These are phyloP conservation scores for Leistus spinibarbis DNA, from an alignment of 2,888 invertebrate genomes.

Conservation along the genomic window DNA sequence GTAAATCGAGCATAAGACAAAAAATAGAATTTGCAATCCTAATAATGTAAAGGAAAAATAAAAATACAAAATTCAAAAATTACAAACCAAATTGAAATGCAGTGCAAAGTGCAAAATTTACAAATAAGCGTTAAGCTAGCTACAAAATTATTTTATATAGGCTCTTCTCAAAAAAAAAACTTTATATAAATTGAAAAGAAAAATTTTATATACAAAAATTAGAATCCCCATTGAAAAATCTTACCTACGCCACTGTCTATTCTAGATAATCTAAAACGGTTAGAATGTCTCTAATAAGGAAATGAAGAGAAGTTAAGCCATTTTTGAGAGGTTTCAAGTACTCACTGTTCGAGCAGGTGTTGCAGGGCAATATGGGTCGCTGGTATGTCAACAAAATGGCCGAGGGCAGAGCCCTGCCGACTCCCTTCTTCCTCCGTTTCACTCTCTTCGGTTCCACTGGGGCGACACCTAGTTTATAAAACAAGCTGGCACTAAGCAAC, in stretches of 20 bases:
- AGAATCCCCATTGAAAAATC: background rate
- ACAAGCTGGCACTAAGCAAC: constrained; percentile 46
- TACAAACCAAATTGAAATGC: background rate
- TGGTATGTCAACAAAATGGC: constrained; percentile 48
- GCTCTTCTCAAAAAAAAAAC: background rate
- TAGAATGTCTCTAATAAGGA: background rate
- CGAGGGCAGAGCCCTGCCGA: constrained; percentile 54
- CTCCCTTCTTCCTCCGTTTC: constrained; percentile 75
- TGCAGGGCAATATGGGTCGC: constrained; percentile 55
- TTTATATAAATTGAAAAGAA: background rate
- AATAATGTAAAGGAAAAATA: background rate
- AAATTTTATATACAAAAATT: too few relatives aligned
- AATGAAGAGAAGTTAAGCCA: background rate
- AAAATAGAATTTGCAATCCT: too few relatives aligned
- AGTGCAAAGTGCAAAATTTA: background rate
- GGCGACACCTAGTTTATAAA: constrained; percentile 56
- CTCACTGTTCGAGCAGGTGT: constrained; percentile 58
- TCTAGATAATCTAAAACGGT: background rate
- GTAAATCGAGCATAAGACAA: too few relatives aligned
- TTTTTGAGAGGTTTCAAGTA: constrained; percentile 43
- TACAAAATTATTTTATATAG: background rate
- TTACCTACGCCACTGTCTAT: background rate
- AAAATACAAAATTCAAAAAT: background rate
- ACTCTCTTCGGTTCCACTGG: constrained; percentile 73
- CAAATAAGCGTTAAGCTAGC: background rate